Evolutionary conservation across 2,888 invertebrate genomes (phyloP), one percentile per base, ranked within the genome.

Genomic region (Drosophila mettleri): DNA sequence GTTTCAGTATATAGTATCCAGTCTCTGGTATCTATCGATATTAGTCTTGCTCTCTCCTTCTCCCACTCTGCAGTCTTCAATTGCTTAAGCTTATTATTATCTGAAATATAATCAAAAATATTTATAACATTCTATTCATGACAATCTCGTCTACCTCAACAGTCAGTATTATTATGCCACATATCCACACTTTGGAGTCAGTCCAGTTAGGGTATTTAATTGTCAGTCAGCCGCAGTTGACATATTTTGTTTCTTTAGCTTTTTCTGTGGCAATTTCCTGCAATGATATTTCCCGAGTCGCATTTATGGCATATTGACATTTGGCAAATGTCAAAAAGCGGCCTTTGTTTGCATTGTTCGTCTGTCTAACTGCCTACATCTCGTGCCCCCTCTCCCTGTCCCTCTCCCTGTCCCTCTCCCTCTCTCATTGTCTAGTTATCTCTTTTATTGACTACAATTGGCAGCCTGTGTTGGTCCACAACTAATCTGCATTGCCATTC

Each of bases 301-400:
- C 63, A 66, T 80, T 80, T 77, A 80, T 77, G 77, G 69, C 70
- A 64, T 68, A 75, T 70, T 88, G 88, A 81, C 88, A 87, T 88
- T 88, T 79, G 73, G 62, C 80, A 87, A 87, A 87, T 87, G 87
- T 86, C 87, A 87, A 77, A 71, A 68, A 27, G 74, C 74, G 71
- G 71, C 79, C 80, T 72, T 81, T 83, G 79, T 78, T 65, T 63
- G 62, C 68, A 67, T 66, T 67, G 69, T 67, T 62, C 43, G 10
- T 3, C 34, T 59, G 38, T 27, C 27, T 63, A 38, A 24, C 41
- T 41, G 46, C 60, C 66, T 33, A 24, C 2, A 14, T 31, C 12
- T 20, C 41, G 3, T 1, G 16, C n/a, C 22, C 46, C 39, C 39
- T 39, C 12, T 10, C n/a, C 12, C 43, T 9, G 5, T 9, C 9